phyloP scores from a whole-genome alignment of 2,888 invertebrate genomes.

The Amiota communis region DNA sequence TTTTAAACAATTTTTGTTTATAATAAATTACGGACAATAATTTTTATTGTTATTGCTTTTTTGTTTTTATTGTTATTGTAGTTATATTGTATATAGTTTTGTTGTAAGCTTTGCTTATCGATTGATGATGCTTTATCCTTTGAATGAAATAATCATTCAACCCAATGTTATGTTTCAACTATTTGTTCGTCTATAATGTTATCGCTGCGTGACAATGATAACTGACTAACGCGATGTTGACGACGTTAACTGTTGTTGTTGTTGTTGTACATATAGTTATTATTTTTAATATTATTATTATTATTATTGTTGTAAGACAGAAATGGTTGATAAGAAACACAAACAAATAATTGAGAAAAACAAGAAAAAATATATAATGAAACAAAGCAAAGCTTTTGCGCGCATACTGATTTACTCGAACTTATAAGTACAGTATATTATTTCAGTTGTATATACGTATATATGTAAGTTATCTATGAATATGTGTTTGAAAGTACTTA shows the following conservation, averaged over 20 bases:
- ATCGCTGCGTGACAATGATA: conserved; percentile 8
- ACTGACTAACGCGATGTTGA: no score
- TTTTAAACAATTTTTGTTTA: no score
- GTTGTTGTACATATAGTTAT: neutral
- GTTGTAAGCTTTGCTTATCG: no score
- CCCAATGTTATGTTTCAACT: neutral
- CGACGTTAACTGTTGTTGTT: neutral
- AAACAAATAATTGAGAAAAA: no score
- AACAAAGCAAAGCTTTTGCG: neutral
- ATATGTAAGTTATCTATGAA: neutral
- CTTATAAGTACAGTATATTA: neutral
- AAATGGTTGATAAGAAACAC: neutral
- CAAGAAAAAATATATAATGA: neutral
- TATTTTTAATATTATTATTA: neutral
- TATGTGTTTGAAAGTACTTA: neutral
- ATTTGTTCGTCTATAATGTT: neutral
- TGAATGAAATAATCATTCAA: no score
- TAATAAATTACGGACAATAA: no score
- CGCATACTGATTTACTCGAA: neutral
- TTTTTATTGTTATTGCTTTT: no score
- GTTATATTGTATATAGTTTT: neutral
- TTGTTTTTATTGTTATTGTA: no score
- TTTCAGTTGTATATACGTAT: neutral
- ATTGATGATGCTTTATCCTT: no score
- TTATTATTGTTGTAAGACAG: conserved; percentile 9